Evolutionary conservation across 2,113 vertebrate species (phyloP), one percentile per base, ranked within the genome.

Genomic region (Etheostoma spectabile): DNA sequence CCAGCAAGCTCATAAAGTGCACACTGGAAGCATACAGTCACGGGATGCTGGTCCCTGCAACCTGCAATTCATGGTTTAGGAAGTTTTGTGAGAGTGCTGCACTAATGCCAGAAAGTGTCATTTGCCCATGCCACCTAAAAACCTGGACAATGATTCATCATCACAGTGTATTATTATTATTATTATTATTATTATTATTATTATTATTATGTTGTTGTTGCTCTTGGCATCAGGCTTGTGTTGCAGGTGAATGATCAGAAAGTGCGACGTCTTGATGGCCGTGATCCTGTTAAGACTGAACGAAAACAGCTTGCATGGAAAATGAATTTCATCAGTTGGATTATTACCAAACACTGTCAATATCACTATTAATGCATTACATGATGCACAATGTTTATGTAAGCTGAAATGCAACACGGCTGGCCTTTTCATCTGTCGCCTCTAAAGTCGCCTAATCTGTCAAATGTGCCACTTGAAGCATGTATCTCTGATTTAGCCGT

Each of bases 271-370:
- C 27, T 42, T 12, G 21, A 56, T 82, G 35, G 2, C 1, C 1
- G 42, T 56, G 56, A 48, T 11, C 22, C 21, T 49, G 5, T 8
- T 53, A 24, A 38, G 1, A 48, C 5, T 2, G 24, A 57, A 42
- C 3, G 15, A 66, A 30, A 83, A 38, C 35, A 53, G 57, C 33
- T 38, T 16, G 49, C 18, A 1, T 15, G 18, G 24, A 16, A 67
- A 68, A 57, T 53, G 1, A 45, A 74, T 64, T 55, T 49, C 13
- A 73, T n/a, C n/a, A 66, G 75, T 59, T 33, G n/a, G 18, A 55
- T 49, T 45, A 11, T 10, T 45, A 49, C 51, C 18, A 42, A 59
- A 55, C 35, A 15, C 42, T 35, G 45, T 60, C 60, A 19, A 57
- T 45, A 22, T 27, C 10, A 42, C 38, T 11, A 70, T 19, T 35